A percentile compares a stretch with the other conserved stretches of the same genome.
These are phyloP conservation scores for Harpalus rufipes DNA, from an alignment of 2,888 invertebrate species.

Conservation along the genomic window DNA sequence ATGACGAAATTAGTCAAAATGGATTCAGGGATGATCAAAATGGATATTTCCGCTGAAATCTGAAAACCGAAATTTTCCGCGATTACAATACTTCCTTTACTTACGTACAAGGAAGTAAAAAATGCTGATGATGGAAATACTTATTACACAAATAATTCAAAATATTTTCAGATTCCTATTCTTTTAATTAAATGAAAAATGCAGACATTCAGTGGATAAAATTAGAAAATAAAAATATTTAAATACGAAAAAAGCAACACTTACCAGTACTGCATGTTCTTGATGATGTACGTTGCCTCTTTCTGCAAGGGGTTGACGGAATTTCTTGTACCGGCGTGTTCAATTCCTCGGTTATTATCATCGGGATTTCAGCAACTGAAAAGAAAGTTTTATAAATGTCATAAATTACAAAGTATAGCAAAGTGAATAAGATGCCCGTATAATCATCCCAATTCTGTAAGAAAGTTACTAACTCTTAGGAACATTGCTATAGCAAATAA, in stretches of 20 bases:
- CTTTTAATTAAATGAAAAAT: neutral
- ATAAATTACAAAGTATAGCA: no score
- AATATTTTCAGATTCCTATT: neutral
- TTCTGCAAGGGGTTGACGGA: neutral
- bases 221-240: neutral
- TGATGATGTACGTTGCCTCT: constrained; percentile 1
- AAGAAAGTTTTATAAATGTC: neutral
- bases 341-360: neutral
- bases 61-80: no score
- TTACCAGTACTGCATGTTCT: neutral
- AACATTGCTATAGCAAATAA: no score
- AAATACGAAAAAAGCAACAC: neutral
- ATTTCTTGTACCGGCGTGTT: neutral
- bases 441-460: no score
- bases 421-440: no score
- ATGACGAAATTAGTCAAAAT: no score
- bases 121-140: no score
- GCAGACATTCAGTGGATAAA: neutral
- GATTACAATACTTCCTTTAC: no score
- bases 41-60: no score
- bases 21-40: no score
- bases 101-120: no score
- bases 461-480: no score
- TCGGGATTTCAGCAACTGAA: neutral
- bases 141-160: neutral